These are phyloP conservation scores for Coregonus sp. DNA, from an alignment of 2,797 vertebrate genomes.

Conservation along the genomic window DNA sequence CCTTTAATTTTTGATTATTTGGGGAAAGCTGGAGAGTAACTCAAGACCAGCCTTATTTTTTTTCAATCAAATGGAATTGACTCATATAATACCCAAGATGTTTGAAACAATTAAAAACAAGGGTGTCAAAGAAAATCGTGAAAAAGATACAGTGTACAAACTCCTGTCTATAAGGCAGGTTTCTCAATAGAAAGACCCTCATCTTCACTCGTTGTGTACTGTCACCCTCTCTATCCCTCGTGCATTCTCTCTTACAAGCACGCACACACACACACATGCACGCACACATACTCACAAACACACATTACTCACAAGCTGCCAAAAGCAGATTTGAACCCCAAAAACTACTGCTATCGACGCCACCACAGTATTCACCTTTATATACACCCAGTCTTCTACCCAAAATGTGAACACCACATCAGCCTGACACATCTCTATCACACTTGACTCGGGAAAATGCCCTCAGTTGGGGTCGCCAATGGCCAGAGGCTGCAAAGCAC, in stretches of 20 bases:
- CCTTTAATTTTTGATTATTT: slow-evolving; percentile 79
- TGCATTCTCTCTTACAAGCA: slow-evolving; percentile 34
- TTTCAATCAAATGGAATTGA: slow-evolving; percentile 85
- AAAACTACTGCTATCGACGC: slow-evolving; percentile 89
- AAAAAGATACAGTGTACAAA: slow-evolving; percentile 98
- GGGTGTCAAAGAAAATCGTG: slow-evolving; percentile 83
- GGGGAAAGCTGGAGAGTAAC: slow-evolving; percentile 91
- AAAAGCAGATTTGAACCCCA: slow-evolving; percentile 83
- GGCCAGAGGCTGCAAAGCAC: slow-evolving; percentile 92
- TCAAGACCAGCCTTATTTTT: slow-evolving; percentile 86
- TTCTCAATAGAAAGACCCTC: slow-evolving; percentile 88
- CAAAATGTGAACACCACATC: slow-evolving; percentile 65
- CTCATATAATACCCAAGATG: slow-evolving; percentile 84
- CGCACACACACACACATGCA: slow-evolving; percentile 19
- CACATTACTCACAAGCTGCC: slow-evolving; percentile 76
- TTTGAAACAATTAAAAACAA: slow-evolving; percentile 86
- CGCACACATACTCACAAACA: slow-evolving; percentile 16
- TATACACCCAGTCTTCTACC: slow-evolving; percentile 84
- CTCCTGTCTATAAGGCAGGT: slow-evolving; percentile 92
- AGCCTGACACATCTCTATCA: slow-evolving; percentile 28
- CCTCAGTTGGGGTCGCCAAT: slow-evolving; percentile 86
- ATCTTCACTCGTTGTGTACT: slow-evolving; percentile 83
- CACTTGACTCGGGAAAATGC: slow-evolving; percentile 86
- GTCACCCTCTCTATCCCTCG: slow-evolving; percentile 76
- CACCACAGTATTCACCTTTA: slow-evolving; percentile 79